Base-by-base conservation (phyloP, 2,797 vertebrate genomes). In the Falco cherrug region DNA sequence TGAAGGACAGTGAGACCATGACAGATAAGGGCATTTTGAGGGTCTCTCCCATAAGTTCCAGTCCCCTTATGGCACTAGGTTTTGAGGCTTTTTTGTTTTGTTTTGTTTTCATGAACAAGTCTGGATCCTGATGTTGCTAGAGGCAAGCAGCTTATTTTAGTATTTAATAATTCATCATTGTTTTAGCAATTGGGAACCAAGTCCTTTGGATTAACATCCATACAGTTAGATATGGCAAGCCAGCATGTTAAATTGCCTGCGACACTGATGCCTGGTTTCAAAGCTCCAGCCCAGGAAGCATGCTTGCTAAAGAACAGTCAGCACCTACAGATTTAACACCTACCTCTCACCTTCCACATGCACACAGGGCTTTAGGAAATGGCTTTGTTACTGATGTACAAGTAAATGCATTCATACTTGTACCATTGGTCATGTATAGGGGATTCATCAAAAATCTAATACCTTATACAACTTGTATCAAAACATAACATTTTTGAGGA, bases 401-500 rank as follows among this genome's bases (percentile, higher is more conserved):
- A 95, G 90, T 48, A 90, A 70, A 75, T 63, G 39, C 54, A 69
- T 31, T 24, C 60, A 29, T 41, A 51, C 28, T 45, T 74, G 35
- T 64, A 82, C 47, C 11, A 37, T 1, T 68, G 45, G n/a, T 87
- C n/a, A 60, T 33, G 37, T 65, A 74, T 0, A 94, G 19, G 7
- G 16, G 28, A 64, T 33, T 68, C 4, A 79, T 73, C 43, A 70
- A 91, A 90, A 90, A 84, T 56, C 53, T 51, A 82, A 67, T n/a
- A 50, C 71, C 22, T 70, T 95, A 79, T 31, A 84, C 67, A 97
- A 87, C 93, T 89, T 92, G 77, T 93, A 97, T 89, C 92, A 95
- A 97, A 97, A 93, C 73, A 45, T 67, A 95, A 91, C 88, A 96
- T 94, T 96, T 97, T 94, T 73, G n/a, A 82, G 94, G 82, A 54